Evolutionary conservation across 37 sponge, comb jelly and placozoan genomes (phyloP).

Genomic region (Haliclona indistincta): DNA sequence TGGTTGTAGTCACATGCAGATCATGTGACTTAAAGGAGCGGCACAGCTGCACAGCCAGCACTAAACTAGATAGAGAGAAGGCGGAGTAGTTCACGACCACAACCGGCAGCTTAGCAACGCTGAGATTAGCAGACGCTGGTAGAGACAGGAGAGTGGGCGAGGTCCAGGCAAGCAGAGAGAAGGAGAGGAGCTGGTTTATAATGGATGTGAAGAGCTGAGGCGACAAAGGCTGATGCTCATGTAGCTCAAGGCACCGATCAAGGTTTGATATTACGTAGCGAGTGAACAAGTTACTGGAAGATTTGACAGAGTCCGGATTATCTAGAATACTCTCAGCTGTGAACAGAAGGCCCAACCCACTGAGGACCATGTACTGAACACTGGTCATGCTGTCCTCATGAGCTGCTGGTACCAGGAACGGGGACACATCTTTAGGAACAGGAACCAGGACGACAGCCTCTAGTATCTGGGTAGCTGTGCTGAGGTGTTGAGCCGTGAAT

Average conservation of each 20-base stretch:
- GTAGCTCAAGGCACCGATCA: neutral
- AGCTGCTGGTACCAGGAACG: conserved; percentile 76
- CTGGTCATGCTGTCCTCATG: conserved; percentile 46
- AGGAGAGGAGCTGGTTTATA: conserved; percentile 38
- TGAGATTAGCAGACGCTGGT: neutral
- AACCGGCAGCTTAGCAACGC: neutral
- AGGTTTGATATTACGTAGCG: neutral
- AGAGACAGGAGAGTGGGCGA: conserved; percentile 1
- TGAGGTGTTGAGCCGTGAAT: conserved; percentile 13
- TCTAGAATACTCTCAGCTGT: conserved; percentile 19
- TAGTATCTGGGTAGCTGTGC: conserved; percentile 4
- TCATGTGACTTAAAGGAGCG: conserved; percentile 15
- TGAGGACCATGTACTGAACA: conserved; percentile 56
- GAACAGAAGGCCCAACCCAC: conserved; percentile 23
- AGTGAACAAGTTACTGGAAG: neutral
- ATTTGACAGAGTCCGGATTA: neutral
- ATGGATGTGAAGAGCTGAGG: conserved; percentile 19
- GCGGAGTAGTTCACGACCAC: conserved; percentile 49
- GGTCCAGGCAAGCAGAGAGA: conserved; percentile 2
- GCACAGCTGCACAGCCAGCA: conserved; percentile 44
- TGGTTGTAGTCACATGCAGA: neutral
- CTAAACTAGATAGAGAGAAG: conserved; percentile 28
- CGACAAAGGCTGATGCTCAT: neutral
- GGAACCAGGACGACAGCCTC: conserved; percentile 34
- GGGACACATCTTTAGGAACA: conserved; percentile 72